Base-by-base conservation (phyloP, 2,797 vertebrate species). In the Crenuchus spilurus region DNA sequence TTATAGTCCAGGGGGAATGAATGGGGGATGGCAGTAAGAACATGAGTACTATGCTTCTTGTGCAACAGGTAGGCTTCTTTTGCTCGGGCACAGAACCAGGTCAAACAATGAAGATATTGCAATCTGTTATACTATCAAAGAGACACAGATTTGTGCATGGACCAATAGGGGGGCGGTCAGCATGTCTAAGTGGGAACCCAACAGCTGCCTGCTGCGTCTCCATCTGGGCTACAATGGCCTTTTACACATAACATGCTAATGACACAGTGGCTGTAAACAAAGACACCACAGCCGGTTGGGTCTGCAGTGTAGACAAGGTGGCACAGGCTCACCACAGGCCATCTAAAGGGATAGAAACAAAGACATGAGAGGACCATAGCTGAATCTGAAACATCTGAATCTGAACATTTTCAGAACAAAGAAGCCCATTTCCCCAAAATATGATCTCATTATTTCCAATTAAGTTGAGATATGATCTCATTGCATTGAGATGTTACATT, bases 261-360 rank as follows among this genome's bases (percentile, higher is more conserved):
- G 77, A 86, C 79, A 85, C 64, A 72, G 75, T 54, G 76, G 58
- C 80, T 67, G 70, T 84, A 84, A 76, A 81, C 75, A 85, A 85
- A 83, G 80, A 79, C 64, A 26, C 71, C 44, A 61, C 49, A 60
- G 80, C 74, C 55, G 61, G 72, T 77, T 68, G 37, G 65, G 68
- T 35, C 35, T 77, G 33, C 41, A n/a, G 11, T 55, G 46, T 46
- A 42, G 24, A 33, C 39, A 41, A 11, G 37, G 39, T 63, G 42
- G 72, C 10, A 58, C 26, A 5, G 41, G 13, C 58, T 71, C 63
- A 52, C 52, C 68, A 54, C 6, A 14, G 30, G 28, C 28, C 28
- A n/a, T 4, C 33, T n/a, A 49, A 42, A 69, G 26, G n/a, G 26
- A 18, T 13, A 5, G 55, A 58, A 35, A 60, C 31, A 60, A 35